Base-by-base conservation (phyloP, 2,888 invertebrate genomes). In the Octonoba sinensis region DNA sequence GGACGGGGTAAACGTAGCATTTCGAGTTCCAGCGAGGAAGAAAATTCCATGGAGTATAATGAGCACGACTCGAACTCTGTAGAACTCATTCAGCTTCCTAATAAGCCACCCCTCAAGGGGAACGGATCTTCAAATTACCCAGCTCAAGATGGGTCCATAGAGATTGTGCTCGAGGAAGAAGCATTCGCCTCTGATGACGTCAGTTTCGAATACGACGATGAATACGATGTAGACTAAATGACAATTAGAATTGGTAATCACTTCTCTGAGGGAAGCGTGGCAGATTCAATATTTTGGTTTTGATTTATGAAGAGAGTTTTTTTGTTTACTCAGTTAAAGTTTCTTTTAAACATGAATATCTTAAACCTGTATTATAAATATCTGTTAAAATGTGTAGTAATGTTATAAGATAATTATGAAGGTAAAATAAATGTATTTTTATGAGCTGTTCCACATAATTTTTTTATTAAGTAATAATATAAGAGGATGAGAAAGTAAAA, bases 1-100 rank as follows among this genome's bases (percentile, higher is more conserved):
- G 13, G 49, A 2, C 44, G 73, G 6, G 73, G 73, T 1, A 73
- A 73, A 46, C 64, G 73, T 22, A 73, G 73, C 18, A 46, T 73
- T 24, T 1, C 60, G 3, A 13, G 15, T 12, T 60, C 62, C n/a
- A 44, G 49, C 11, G 73, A 56, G 20, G 59, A 46, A 13, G 64
- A 44, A 16, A 73, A 73, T 47, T 73, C 73, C 20, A 24, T 73
- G 51, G 49, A 51, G 24, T n/a, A 20, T 3, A 18, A 27, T 16
- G 36, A 62, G 3, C 36, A 24, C 15, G 49, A 64, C 27, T 57
- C 54, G 54, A 54, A 54, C 15, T 46, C 59, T 12, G 18, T 18
- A 8, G 27, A 24, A 8, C 18, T 20, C 8, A 44, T 62, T 12
- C 62, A 62, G 16, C 74, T 74, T 27, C 59, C 66, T 59, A 54